Percentiles rank a stretch among this genome's conserved stretches.
phyloP scores from a whole-genome alignment of 2,888 invertebrate genomes.

The Melieria omissa region DNA sequence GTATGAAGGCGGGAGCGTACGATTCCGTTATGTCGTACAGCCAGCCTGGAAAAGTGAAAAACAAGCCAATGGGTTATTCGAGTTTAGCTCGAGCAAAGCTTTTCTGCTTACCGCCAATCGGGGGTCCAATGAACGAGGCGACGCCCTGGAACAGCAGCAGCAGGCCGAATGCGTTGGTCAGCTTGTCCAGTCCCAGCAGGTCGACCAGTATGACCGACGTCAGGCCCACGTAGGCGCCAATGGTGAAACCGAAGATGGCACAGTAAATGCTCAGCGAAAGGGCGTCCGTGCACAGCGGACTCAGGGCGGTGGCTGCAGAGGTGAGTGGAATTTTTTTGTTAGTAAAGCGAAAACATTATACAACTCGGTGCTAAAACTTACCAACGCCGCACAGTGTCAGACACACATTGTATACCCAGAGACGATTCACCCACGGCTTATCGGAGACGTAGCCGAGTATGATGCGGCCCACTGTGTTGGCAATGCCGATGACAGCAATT shows the following conservation, averaged over 20 bases:
- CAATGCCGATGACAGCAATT: conserved; percentile 84
- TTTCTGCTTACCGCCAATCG: conserved; percentile 81
- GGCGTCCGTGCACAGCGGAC: conserved; percentile 80
- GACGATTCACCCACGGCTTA: conserved; percentile 90
- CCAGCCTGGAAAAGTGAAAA: conserved; percentile 72
- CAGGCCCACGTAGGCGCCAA: conserved; percentile 95
- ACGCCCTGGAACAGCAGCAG: conserved; percentile 93
- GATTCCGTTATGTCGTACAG: conserved; percentile 81
- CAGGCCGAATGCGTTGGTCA: conserved; percentile 96
- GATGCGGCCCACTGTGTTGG: conserved; percentile 91
- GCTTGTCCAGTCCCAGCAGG: conserved; percentile 88
- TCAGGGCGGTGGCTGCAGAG: conserved; percentile 79
- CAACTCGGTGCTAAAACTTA: too few relatives aligned
- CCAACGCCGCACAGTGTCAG: conserved; percentile 89
- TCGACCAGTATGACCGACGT: conserved; percentile 96
- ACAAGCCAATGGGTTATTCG: background rate
- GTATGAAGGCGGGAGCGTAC: conserved; percentile 88
- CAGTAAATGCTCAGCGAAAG: conserved; percentile 81
- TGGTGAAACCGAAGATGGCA: conserved; percentile 86
- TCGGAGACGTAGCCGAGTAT: conserved; percentile 88
- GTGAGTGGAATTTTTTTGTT: too few relatives aligned
- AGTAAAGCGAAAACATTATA: background rate
- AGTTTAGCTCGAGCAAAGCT: background rate
- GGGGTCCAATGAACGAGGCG: conserved; percentile 91
- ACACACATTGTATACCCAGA: conserved; percentile 89